phyloP scores from a whole-genome alignment of 1,140 invertebrate genomes.

The Theocolax elegans region DNA sequence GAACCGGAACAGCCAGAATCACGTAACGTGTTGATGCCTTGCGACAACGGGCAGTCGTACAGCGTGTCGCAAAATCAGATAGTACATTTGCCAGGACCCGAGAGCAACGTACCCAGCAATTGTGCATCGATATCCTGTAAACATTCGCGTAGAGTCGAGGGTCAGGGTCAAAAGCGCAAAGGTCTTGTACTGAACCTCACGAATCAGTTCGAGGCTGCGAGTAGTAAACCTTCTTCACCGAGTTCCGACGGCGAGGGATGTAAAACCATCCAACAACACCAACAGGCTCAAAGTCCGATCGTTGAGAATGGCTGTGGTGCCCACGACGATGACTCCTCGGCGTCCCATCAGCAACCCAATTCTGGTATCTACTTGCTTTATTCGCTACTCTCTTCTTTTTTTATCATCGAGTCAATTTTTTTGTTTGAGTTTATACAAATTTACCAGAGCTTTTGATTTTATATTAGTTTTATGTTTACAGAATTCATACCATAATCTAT shows the following conservation, averaged over 20 bases:
- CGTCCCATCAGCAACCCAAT: too few relatives aligned
- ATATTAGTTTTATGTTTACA: too few relatives aligned
- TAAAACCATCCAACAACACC: conserved; percentile 44
- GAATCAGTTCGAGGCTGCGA: conserved; percentile 70
- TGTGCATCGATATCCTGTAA: conserved; percentile 70
- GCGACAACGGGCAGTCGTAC: conserved; percentile 85
- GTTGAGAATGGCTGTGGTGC: conserved; percentile 28
- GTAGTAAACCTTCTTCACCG: conserved; percentile 65
- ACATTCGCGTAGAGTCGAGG: conserved; percentile 70
- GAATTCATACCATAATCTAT: too few relatives aligned
- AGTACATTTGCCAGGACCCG: conserved; percentile 73
- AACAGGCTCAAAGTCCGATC: neutral
- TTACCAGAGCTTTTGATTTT: too few relatives aligned
- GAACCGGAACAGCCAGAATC: conserved; percentile 66
- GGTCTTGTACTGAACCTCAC: conserved; percentile 76
- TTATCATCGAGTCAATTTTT: too few relatives aligned
- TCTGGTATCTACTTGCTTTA: too few relatives aligned
- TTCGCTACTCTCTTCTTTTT: too few relatives aligned
- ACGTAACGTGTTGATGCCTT: conserved; percentile 83
- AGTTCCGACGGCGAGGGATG: conserved; percentile 55
- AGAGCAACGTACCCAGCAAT: conserved; percentile 57
- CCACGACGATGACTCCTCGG: neutral
- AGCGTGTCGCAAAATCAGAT: conserved; percentile 91
- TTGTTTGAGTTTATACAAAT: too few relatives aligned
- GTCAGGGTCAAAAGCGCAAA: conserved; percentile 67